Evolutionary conservation across 2,113 vertebrate genomes (phyloP), one percentile per base, ranked within the genome.

Genomic region (Trematocara variabile): DNA sequence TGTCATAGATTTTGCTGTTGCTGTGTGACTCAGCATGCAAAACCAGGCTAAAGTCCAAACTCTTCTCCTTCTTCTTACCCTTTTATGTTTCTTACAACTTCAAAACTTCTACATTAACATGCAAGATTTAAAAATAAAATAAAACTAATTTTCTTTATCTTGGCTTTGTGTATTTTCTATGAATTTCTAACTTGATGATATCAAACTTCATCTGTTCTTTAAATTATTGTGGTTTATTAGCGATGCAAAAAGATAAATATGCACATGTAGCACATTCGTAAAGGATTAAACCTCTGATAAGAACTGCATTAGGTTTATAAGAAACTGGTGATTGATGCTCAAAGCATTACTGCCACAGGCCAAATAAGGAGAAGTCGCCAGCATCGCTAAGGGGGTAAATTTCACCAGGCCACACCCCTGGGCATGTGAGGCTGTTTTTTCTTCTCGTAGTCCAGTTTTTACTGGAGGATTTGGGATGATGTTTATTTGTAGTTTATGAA

Each of bases 81-180:
- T 44, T 70, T 44, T 44, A 70, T 70, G 65, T 70, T 70, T 44
- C 13, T 20, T 70, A 70, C 20, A 16, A 16, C 13, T 70, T 70
- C 20, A 70, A 44, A 70, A 44, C 65, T 25, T 70, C 39, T 70
- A 44, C 12, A 70, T 70, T 44, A 70, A 44, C 39, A 70, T 44
- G 20, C 7, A 44, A 70, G 39, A 37, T 63, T 10, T 16, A 0
- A 2, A 16, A 56, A 39, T 5, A 16, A 4, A 1, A 28, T 2
- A 16, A 37, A 13, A 1, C n/a, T 6, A 1, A 25, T 16, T 70
- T 3, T 22, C 20, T 70, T 70, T 44, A 70, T 25, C 39, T 63
- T 70, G 20, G 8, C 37, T 28, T 70, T 70, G 65, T 70, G 3
- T 70, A 9, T 44, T 70, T 70, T 70, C 63, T 44, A 70, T 70